Evolutionary conservation across 1,140 invertebrate species (phyloP), one percentile per base, ranked within the genome.

Genomic region (Eumeta japonica): DNA sequence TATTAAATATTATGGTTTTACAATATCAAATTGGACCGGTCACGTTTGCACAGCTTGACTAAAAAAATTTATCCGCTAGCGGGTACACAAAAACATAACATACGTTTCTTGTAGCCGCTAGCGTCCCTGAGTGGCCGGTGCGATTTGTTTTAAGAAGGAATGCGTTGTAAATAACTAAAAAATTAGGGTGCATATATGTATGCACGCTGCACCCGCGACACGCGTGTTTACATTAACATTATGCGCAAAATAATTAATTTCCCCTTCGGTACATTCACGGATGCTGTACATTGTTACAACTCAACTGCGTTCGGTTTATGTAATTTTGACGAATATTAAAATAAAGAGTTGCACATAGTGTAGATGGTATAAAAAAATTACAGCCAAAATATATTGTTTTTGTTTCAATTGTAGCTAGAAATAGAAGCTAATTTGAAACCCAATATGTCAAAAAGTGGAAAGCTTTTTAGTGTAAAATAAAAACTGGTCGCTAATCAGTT

Each of bases 111-210:
- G 15, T 16, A 19, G 24, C 30, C 18, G 15, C 41, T 31, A 43
- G 29, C 28, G 28, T 29, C 3, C 10, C n/a, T 18, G 16, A 17
- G n/a, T 38, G 52, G 54, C 43, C 42, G 52, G 52, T 62, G 58
- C 57, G 60, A 54, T 52, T 54, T 60, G 54, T 36, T n/a, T n/a
- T n/a, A n/a, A n/a, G 37, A 31, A 55, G 55, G 64, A 70, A 68
- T 73, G 68, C 68, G 54, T 60, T 73, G 68, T 73, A 73, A 65
- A 73, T 73, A 73, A 70, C 57, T n/a, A n/a, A n/a, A n/a, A n/a
- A n/a, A n/a, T n/a, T n/a, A n/a, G n/a, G n/a, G n/a, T n/a, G n/a
- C n/a, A n/a, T 46, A 62, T 62, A 60, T 63, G 63, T 70, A 68
- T 62, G 61, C 46, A 37, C 45, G 53, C 56, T 52, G 50, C 58